These are phyloP conservation scores for Sthenelais limicola DNA, from an alignment of 2,888 invertebrate species.

Conservation along the genomic window DNA sequence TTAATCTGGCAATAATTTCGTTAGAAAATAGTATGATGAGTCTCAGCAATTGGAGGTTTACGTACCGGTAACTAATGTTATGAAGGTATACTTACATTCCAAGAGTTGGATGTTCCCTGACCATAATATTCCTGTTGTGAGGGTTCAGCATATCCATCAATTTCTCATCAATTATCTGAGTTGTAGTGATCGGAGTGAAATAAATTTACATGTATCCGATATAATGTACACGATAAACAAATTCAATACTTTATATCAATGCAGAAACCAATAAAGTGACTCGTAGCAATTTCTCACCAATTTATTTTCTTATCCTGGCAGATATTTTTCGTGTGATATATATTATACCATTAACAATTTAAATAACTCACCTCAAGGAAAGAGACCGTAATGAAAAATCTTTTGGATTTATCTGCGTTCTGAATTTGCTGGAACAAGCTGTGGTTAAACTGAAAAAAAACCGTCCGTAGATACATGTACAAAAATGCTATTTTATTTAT, in stretches of 20 bases:
- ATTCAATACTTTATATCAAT: no score
- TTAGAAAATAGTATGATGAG: not conserved
- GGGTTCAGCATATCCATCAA: slow-evolving; percentile 69
- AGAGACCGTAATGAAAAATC: slow-evolving; percentile 64
- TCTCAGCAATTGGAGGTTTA: not conserved
- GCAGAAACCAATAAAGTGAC: no score
- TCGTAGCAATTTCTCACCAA: no score
- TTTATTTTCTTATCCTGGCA: no score
- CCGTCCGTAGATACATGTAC: no score
- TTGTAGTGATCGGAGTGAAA: no score
- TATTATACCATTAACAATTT: no score
- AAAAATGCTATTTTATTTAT: no score
- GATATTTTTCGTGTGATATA: no score
- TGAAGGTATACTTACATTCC: slow-evolving; percentile 61
- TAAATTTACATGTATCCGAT: no score
- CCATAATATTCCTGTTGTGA: slow-evolving; percentile 62
- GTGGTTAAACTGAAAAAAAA: slow-evolving; percentile 57
- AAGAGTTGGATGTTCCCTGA: slow-evolving; percentile 62
- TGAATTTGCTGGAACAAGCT: slow-evolving; percentile 59
- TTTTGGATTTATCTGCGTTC: slow-evolving; percentile 56
- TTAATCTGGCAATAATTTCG: not conserved
- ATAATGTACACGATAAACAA: no score
- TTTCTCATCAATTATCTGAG: slow-evolving; percentile 64
- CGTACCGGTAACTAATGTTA: not conserved
- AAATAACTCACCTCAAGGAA: slow-evolving; percentile 65